Evolutionary conservation across 2,113 vertebrate species (phyloP).

Genomic region (Seriola dumerili): DNA sequence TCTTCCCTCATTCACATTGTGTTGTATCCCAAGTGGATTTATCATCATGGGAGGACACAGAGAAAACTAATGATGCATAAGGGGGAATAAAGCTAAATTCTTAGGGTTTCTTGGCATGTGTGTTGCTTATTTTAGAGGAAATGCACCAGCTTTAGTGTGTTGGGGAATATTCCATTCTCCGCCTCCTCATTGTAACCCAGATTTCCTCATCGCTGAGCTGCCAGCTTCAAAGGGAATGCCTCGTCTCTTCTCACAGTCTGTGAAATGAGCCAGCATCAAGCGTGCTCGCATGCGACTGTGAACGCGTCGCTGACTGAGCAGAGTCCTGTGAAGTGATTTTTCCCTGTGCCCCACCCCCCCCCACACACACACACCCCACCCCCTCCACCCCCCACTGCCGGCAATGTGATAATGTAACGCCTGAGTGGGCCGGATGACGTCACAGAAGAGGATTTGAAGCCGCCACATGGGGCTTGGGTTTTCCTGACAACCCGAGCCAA

Average conservation of each 20-base stretch:
- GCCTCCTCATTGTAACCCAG: constrained; percentile 57
- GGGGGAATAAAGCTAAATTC: background rate
- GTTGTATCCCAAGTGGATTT: background rate
- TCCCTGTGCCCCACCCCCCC: constrained; percentile 17
- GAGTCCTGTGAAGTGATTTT: constrained; percentile 54
- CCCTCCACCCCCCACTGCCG: no score
- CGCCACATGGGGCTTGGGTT: constrained; percentile 15
- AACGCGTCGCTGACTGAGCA: constrained; percentile 45
- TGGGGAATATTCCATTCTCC: constrained; percentile 30
- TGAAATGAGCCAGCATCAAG: constrained; percentile 32
- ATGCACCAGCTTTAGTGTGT: background rate
- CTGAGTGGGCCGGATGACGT: constrained; percentile 33
- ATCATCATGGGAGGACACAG: background rate
- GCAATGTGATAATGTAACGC: background rate
- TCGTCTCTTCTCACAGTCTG: constrained; percentile 40
- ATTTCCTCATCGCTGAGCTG: constrained; percentile 59
- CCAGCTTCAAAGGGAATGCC: constrained; percentile 75
- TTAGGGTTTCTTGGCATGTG: background rate
- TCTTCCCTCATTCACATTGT: background rate
- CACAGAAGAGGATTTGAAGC: constrained; percentile 36
- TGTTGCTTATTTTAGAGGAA: background rate
- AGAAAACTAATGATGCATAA: background rate
- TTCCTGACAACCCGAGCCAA: constrained; percentile 27
- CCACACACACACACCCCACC: background rate
- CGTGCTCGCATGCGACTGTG: background rate